Percentiles rank a stretch among this genome's conserved stretches.
Conservation (phyloP, 2,888 invertebrate species). For the Eristalis arbustorum region DNA sequence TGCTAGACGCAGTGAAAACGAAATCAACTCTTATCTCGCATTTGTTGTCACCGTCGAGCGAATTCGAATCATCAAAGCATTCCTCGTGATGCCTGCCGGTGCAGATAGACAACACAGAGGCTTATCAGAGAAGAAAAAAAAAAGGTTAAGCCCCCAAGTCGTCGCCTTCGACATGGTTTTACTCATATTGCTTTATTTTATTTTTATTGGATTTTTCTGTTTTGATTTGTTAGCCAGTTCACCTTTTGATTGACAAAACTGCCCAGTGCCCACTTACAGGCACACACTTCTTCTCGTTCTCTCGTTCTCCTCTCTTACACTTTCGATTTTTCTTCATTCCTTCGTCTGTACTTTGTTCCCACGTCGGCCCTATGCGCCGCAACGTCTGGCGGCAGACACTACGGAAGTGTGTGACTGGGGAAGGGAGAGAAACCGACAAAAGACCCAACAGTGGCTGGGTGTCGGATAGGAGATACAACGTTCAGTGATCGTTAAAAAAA, state of each 20-base stretch:
- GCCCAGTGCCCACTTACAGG: not conserved
- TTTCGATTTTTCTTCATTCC: conserved; percentile 27
- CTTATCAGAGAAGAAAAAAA: conserved; percentile 40
- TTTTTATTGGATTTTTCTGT: conserved; percentile 4
- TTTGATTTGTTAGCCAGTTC: conserved; percentile 50
- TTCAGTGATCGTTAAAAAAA: conserved; percentile 9
- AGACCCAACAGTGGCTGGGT: conserved; percentile 25
- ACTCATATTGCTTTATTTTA: not conserved
- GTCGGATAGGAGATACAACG: not conserved
- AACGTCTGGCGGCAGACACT: not conserved
- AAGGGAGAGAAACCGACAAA: conserved; percentile 8
- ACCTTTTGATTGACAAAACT: conserved; percentile 37
- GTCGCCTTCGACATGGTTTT: not conserved
- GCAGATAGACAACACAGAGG: not conserved
- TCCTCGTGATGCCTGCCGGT: not conserved
- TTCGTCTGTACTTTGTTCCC: conserved; percentile 22
- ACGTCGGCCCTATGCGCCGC: conserved; percentile 28
- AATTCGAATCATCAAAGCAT: not conserved
- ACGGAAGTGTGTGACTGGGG: not conserved
- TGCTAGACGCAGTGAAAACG: not conserved
- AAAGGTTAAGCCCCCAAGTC: not conserved
- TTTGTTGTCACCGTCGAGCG: not conserved
- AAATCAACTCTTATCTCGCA: conserved; percentile 2
- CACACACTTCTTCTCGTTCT: not conserved
- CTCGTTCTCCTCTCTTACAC: not conserved